phyloP scores from a whole-genome alignment of 2,888 invertebrate species.

The Andrena praecox region DNA sequence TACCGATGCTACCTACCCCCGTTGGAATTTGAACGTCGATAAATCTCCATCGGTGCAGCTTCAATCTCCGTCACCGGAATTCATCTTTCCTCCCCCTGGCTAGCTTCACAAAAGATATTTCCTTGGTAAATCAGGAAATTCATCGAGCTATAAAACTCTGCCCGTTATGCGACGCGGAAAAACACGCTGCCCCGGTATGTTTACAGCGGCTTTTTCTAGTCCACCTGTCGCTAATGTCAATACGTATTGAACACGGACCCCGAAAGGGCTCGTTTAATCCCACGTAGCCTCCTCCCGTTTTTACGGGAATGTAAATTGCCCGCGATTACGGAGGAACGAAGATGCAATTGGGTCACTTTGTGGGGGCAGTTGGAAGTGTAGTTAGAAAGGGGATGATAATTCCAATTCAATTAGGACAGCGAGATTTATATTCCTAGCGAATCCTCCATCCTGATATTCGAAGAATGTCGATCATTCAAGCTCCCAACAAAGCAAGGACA shows the following conservation, averaged over 20 bases:
- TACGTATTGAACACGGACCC: background rate
- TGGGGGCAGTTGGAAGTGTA: no score
- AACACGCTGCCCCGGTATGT: constrained; percentile 11
- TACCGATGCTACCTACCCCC: background rate
- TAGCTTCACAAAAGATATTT: constrained; percentile 52
- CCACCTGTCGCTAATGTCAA: constrained; percentile 51
- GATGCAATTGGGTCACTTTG: background rate
- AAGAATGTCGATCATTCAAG: background rate
- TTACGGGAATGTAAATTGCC: background rate
- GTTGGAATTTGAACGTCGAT: constrained; percentile 54
- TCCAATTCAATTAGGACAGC: no score
- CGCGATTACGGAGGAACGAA: background rate
- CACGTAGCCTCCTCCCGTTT: background rate
- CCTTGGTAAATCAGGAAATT: constrained; percentile 56
- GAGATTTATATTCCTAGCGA: no score
- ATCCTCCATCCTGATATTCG: background rate
- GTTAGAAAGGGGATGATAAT: background rate
- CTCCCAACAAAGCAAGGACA: background rate
- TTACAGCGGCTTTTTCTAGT: constrained; percentile 48
- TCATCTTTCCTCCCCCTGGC: constrained; percentile 32
- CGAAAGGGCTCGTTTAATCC: constrained; percentile 17
- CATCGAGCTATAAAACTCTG: constrained; percentile 46
- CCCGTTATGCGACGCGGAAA: background rate
- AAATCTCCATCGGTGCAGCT: constrained; percentile 54
- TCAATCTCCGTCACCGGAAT: constrained; percentile 52